These are phyloP conservation scores for Montipora efflorescens DNA, from an alignment of 64 coral and sea anemone species.

Conservation along the genomic window DNA sequence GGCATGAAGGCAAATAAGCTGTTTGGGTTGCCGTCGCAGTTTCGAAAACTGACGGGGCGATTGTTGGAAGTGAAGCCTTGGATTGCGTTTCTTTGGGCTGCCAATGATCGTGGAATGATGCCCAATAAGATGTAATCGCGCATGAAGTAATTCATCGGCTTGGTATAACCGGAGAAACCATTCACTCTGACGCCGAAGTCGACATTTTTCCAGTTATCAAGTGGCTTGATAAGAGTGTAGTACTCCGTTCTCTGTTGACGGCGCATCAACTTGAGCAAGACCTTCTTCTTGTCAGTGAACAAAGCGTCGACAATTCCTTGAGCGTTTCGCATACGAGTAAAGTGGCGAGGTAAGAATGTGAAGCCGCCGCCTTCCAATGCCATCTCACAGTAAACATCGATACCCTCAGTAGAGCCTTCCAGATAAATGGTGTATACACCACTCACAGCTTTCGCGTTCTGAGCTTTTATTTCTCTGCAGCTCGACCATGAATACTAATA, in stretches of 20 bases:
- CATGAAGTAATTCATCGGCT: constrained; percentile 9
- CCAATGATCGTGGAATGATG: not conserved
- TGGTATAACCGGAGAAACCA: constrained; percentile 36
- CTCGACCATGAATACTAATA: too few species aligned
- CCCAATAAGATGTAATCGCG: constrained; percentile 64
- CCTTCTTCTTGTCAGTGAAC: constrained; percentile 59
- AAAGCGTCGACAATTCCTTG: constrained; percentile 1
- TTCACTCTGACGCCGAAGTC: constrained; percentile 35
- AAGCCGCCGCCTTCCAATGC: constrained; percentile 41
- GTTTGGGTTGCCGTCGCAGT: constrained; percentile 71
- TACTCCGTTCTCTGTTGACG: constrained; percentile 22
- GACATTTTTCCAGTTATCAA: too few species aligned
- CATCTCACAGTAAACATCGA: constrained; percentile 81
- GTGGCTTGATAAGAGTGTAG: constrained; percentile 55
- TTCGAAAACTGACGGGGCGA: constrained; percentile 2
- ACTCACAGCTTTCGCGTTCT: too few species aligned
- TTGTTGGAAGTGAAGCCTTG: constrained; percentile 73
- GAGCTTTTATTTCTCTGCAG: too few species aligned
- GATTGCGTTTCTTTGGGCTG: not conserved
- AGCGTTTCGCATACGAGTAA: not conserved
- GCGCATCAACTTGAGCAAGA: constrained; percentile 59
- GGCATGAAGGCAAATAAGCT: constrained; percentile 70
- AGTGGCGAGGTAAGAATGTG: constrained; percentile 62
- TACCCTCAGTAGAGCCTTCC: too few species aligned
- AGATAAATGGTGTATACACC: too few species aligned